Conservation (phyloP, 2,797 vertebrate species). For the Brachyrhaphis roseni region DNA sequence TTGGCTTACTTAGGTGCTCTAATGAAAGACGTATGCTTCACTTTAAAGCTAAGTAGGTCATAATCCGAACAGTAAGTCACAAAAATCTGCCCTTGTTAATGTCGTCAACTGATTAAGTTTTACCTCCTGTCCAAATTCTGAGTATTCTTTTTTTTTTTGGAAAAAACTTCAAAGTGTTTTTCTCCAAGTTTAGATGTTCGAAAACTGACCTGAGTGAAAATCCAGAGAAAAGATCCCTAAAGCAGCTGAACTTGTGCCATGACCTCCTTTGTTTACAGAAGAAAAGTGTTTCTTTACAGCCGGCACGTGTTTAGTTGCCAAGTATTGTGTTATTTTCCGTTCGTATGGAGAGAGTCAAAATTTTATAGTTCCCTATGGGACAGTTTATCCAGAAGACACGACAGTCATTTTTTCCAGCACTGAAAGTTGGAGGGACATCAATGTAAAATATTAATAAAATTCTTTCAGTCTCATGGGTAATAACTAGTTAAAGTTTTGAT, state of each 20-base stretch:
- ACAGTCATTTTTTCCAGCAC: not conserved
- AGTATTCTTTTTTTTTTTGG: too few species aligned
- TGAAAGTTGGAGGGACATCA: not conserved
- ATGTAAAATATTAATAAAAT: not conserved
- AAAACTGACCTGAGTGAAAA: not conserved
- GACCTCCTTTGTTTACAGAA: not conserved
- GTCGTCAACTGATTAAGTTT: conserved; percentile 28
- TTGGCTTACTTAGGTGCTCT: conserved; percentile 49
- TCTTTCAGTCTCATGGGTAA: too few species aligned
- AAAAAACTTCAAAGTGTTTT: not conserved
- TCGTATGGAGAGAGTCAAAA: not conserved
- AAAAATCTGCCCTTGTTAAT: conserved; percentile 32
- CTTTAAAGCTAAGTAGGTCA: conserved; percentile 64
- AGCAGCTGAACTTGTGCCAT: not conserved
- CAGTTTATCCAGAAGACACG: not conserved
- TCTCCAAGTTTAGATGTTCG: not conserved
- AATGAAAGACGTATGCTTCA: conserved; percentile 38
- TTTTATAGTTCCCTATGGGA: not conserved
- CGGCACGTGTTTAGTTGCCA: not conserved
- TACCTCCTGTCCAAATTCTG: not conserved
- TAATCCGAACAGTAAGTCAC: conserved; percentile 33
- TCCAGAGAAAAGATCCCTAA: not conserved
- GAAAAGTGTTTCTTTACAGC: not conserved
- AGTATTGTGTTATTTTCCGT: conserved; percentile 1
- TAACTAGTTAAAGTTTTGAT: not conserved